phyloP scores from a whole-genome alignment of 2,797 vertebrate genomes.

The Molossus alvarezi region DNA sequence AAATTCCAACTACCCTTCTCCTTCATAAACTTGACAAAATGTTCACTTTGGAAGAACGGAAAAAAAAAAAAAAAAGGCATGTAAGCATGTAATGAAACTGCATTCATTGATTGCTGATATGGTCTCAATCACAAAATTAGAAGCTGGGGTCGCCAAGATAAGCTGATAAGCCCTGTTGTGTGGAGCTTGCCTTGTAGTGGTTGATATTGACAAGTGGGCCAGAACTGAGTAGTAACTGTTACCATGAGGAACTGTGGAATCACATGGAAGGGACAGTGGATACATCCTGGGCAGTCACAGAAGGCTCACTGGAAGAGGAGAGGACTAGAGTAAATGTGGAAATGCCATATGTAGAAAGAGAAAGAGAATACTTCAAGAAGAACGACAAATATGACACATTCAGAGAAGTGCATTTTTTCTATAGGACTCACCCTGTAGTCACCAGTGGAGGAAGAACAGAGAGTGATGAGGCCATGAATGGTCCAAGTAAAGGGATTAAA shows the following conservation, averaged over 20 bases:
- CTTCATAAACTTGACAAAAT: background rate
- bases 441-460: background rate
- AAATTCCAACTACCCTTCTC: background rate
- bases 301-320: background rate
- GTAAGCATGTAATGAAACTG: too few species aligned
- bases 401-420: background rate
- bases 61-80: background rate
- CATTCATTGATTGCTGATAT: background rate
- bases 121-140: too few species aligned
- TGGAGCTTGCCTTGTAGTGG: background rate
- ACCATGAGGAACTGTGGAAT: too few species aligned
- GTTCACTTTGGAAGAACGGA: background rate
- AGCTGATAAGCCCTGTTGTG: background rate
- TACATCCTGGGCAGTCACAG: background rate
- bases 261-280: background rate
- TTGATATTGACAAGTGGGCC: too few species aligned
- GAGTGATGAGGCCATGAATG: background rate
- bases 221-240: too few species aligned
- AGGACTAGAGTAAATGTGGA: background rate
- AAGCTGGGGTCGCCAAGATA: background rate
- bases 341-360: background rate
- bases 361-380: too few species aligned
- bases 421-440: background rate
- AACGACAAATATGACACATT: background rate
- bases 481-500: background rate